These are phyloP conservation scores for Copidosoma floridanum DNA, from an alignment of 1,140 invertebrate genomes.

Conservation along the genomic window DNA sequence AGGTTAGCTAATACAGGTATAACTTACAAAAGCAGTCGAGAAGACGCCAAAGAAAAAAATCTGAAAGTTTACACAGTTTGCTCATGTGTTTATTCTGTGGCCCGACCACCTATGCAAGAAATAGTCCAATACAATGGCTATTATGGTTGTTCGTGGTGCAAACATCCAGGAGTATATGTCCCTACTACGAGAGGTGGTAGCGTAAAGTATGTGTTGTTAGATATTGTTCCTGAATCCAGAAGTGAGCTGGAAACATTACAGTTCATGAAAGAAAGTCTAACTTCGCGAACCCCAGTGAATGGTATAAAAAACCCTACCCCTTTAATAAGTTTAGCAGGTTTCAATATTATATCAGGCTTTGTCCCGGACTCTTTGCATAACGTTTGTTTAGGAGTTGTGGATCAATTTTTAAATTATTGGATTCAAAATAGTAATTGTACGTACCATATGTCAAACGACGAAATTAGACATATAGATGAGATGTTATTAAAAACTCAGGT, in stretches of 20 bases:
- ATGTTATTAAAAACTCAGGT: slow-evolving; percentile 5
- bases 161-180: slow-evolving; percentile 17
- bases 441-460: not conserved
- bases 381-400: too few relatives aligned
- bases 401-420: slow-evolving; percentile 27
- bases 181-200: not conserved
- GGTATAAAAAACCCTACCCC: too few relatives aligned
- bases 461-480: slow-evolving; percentile 4
- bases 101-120: slow-evolving; percentile 25
- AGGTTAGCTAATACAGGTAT: slow-evolving; percentile 13
- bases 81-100: slow-evolving; percentile 27
- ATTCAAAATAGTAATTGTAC: slow-evolving; percentile 2
- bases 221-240: not conserved
- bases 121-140: slow-evolving; percentile 20
- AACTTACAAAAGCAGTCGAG: slow-evolving; percentile 17
- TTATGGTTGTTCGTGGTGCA: slow-evolving; percentile 24
- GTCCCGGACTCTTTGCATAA: slow-evolving; percentile 26
- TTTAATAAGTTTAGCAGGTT: slow-evolving; percentile 21
- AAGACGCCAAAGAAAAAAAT: not conserved
- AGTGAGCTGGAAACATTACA: slow-evolving; percentile 2
- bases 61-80: slow-evolving; percentile 23
- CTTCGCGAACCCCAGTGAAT: too few relatives aligned
- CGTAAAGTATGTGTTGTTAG: slow-evolving; percentile 10
- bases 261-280: not conserved
- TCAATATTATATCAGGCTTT: slow-evolving; percentile 27